Percentiles rank a stretch among this genome's conserved stretches.
phyloP scores from a whole-genome alignment of 92 coral and sea anemone genomes.

The Porites evermanni region DNA sequence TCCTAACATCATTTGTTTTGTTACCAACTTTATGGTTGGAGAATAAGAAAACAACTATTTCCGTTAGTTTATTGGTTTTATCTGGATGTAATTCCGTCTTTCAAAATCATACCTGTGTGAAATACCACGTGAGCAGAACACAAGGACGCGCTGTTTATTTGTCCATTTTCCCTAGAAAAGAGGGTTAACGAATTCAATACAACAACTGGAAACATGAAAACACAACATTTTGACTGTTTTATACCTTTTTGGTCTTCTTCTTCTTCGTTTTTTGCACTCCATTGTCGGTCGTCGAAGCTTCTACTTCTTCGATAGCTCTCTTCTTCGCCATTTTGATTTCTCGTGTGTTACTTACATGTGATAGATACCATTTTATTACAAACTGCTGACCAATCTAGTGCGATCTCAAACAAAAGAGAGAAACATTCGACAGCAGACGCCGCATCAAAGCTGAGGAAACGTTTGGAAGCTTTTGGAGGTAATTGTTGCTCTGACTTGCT shows the following conservation, averaged over 20 bases:
- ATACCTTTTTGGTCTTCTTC: constrained; percentile 70
- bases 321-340: constrained; percentile 61
- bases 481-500: not conserved
- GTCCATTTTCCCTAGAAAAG: constrained; percentile 83
- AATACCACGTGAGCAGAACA: constrained; percentile 98
- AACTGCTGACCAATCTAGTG: constrained; percentile 7
- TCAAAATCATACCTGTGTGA: constrained; percentile 78
- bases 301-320: constrained; percentile 16
- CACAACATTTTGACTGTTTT: no score
- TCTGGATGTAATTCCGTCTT: not conserved
- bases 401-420: not conserved
- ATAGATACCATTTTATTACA: not conserved
- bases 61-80: not conserved
- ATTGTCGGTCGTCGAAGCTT: not conserved
- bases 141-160: constrained; percentile 95
- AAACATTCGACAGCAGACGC: no score
- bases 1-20: no score
- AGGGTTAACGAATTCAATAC: not conserved
- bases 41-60: not conserved
- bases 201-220: not conserved
- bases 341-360: constrained; percentile 18
- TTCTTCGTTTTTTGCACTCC: constrained; percentile 4
- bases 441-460: not conserved
- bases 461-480: not conserved
- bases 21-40: not conserved